phyloP scores from a whole-genome alignment of 2,113 vertebrate species.

The Erythrocebus patas region DNA sequence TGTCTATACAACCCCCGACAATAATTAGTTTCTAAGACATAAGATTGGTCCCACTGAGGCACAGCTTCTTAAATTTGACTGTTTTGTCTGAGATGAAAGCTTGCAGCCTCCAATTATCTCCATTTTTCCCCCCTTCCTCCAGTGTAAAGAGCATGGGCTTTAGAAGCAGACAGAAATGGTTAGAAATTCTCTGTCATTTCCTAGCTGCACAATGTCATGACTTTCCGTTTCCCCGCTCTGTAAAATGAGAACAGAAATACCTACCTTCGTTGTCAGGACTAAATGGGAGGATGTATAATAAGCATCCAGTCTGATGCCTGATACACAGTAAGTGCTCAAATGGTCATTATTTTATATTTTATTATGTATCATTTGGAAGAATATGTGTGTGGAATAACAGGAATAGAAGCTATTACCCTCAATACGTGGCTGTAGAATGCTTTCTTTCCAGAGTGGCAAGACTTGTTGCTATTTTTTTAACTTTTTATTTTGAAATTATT shows the following conservation, averaged over 20 bases:
- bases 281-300: not conserved
- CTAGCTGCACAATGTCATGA: not conserved
- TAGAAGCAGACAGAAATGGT: not conserved
- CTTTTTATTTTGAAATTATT: not conserved
- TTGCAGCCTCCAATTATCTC: not conserved
- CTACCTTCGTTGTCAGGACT: not conserved
- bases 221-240: not conserved
- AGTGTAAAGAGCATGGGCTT: not conserved
- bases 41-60: not conserved
- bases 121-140: not conserved
- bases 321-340: not conserved
- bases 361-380: not conserved
- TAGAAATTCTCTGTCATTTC: not conserved
- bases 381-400: not conserved
- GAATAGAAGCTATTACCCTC: not conserved
- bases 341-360: not conserved
- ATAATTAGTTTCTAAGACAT: not conserved
- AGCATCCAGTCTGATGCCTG: not conserved
- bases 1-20: not conserved
- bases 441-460: not conserved
- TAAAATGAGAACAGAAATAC: not conserved
- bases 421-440: not conserved
- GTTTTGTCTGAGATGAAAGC: not conserved
- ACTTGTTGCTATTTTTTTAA: not conserved
- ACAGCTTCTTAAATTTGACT: not conserved